phyloP scores from a whole-genome alignment of 2,888 invertebrate species.

The Laothoe populi region DNA sequence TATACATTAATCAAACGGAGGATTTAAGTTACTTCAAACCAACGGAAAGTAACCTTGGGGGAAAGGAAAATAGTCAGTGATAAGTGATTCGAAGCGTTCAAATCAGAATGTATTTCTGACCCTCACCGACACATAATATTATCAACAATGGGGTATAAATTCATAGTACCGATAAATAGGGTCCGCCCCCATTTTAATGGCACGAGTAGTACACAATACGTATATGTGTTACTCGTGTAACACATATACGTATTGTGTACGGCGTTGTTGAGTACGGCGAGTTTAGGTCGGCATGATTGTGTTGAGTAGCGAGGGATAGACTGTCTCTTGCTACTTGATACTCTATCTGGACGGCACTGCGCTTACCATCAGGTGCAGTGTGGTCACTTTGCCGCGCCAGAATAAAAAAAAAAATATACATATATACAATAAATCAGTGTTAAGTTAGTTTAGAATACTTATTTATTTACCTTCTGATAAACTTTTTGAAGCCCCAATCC shows the following conservation, averaged over 20 bases:
- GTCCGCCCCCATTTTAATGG: slow-evolving; percentile 39
- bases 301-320: no score
- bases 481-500: slow-evolving; percentile 99
- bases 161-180: slow-evolving; percentile 48
- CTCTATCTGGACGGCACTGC: no score
- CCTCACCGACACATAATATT: slow-evolving; percentile 43
- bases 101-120: slow-evolving; percentile 45
- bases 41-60: neutral
- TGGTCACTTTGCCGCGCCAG: no score
- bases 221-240: no score
- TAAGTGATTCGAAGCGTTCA: slow-evolving; percentile 31
- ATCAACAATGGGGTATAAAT: slow-evolving; percentile 49
- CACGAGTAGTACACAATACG: neutral
- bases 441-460: slow-evolving; percentile 8
- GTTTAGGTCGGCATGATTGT: no score
- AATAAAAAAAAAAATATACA: no score
- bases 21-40: slow-evolving; percentile 9
- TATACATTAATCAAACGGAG: neutral
- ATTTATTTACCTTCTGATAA: slow-evolving; percentile 89
- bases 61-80: neutral
- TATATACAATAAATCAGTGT: neutral
- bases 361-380: no score
- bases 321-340: no score
- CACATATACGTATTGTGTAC: no score
- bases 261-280: no score